Base-by-base conservation (phyloP, 2,888 invertebrate genomes). In the Rhabditophanes sp. region DNA sequence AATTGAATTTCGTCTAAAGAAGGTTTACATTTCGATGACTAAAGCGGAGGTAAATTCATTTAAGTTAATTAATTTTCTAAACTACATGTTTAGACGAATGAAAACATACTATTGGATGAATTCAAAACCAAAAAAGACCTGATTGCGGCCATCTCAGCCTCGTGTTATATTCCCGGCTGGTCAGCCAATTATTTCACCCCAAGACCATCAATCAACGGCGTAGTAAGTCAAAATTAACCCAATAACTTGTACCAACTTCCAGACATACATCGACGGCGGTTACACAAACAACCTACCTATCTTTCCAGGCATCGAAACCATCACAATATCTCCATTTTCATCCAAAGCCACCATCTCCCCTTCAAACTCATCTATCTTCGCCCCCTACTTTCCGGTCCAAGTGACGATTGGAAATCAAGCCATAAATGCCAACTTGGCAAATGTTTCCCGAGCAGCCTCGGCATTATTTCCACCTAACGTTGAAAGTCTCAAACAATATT, bases 201-300 rank as follows among this genome's bases (percentile, higher is more conserved):
- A 22, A 87, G 88, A 25, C 88, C 88, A n/a, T 56, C 80, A 16
- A 67, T 66, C 36, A 53, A 66, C 30, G 65, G 65, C 33, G 63
- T 64, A 50, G 71, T 72, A 53, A 59, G 62, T 50, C n/a, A n/a
- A n/a, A n/a, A n/a, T n/a, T n/a, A n/a, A n/a, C n/a, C n/a, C n/a
- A n/a, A n/a, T n/a, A n/a, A n/a, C n/a, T n/a, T n/a, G n/a, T n/a
- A n/a, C n/a, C n/a, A 28, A n/a, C 6, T 46, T 61, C 21, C 50
- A 72, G 72, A 44, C 64, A 21, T 88, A 84, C 67, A 82, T 88
- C 76, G 90, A 93, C 65, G 90, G 90, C 7, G 88, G 85, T 7
- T 81, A 85, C 64, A 85, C 84, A 36, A 81, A 88, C 66, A 90
- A 93, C 70, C 70, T 88, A 48, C 88, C 88, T 0, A 77, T 80